phyloP scores from a whole-genome alignment of 2,888 invertebrate genomes.

The Cabera pusaria region DNA sequence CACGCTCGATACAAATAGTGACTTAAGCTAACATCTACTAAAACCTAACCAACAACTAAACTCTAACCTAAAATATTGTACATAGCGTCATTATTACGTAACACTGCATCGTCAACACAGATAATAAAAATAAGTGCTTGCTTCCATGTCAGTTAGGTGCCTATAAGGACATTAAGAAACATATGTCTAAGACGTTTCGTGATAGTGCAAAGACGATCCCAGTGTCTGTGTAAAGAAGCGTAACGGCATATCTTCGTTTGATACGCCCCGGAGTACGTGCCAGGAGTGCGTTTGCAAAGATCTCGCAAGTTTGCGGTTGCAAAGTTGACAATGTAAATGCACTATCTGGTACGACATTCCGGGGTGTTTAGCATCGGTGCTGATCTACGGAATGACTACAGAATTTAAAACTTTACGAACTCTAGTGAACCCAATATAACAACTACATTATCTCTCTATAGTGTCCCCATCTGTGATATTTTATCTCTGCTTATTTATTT shows the following conservation, averaged over 20 bases:
- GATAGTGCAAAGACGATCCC: slow-evolving; percentile 58
- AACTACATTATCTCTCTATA: not conserved
- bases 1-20: no score
- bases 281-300: slow-evolving; percentile 99
- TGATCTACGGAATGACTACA: slow-evolving; percentile 49
- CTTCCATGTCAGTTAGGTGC: slow-evolving; percentile 4
- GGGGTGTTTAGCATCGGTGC: slow-evolving; percentile 82
- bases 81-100: not conserved
- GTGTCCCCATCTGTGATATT: slow-evolving; percentile 14
- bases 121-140: no score
- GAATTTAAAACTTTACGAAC: slow-evolving; percentile 57
- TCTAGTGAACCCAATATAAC: slow-evolving; percentile 47
- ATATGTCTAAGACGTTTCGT: slow-evolving; percentile 60
- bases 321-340: slow-evolving; percentile 96
- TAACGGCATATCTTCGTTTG: slow-evolving; percentile 45
- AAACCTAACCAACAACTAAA: no score
- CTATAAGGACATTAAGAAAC: slow-evolving; percentile 23
- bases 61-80: slow-evolving; percentile 6
- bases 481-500: slow-evolving; percentile 17
- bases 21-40: no score
- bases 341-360: slow-evolving; percentile 99
- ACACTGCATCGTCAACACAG: slow-evolving; percentile 1
- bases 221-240: slow-evolving; percentile 52
- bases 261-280: slow-evolving; percentile 94
- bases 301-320: slow-evolving; percentile 78